Conservation (phyloP, 53 echinoderm and acorn worm genomes). For the Paelopatides confundens region DNA sequence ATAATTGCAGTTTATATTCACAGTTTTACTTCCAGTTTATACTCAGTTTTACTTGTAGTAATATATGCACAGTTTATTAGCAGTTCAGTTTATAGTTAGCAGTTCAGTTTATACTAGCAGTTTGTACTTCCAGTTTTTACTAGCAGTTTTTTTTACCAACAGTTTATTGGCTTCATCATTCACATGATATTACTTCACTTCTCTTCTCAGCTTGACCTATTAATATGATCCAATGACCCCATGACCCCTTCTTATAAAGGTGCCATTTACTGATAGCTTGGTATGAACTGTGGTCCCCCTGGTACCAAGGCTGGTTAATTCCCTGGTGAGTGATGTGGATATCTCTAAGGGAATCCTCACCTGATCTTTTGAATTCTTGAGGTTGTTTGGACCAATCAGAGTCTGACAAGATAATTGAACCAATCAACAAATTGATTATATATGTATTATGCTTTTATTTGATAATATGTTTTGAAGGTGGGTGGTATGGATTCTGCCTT, state of each 20-base stretch:
- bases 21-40: no score
- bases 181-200: no score
- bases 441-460: slow-evolving; percentile 1
- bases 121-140: no score
- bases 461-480: slow-evolving; percentile 33
- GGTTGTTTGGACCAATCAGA: slow-evolving; percentile 16
- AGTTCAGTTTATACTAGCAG: no score
- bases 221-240: not conserved
- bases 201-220: not conserved
- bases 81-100: no score
- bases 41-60: no score
- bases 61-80: no score
- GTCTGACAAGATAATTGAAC: slow-evolving; percentile 1
- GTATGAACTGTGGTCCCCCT: not conserved
- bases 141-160: no score
- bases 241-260: not conserved
- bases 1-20: no score
- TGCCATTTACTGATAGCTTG: slow-evolving; percentile 16
- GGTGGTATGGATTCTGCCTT: slow-evolving; percentile 12
- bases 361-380: slow-evolving; percentile 19
- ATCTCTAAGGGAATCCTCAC: slow-evolving; percentile 38
- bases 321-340: slow-evolving; percentile 7
- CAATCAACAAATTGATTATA: slow-evolving; percentile 37
- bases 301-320: not conserved
- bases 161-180: no score